Percentiles rank a stretch among this genome's conserved stretches.
Conservation (phyloP, 2,888 invertebrate species). For the Steinernema scapterisci region DNA sequence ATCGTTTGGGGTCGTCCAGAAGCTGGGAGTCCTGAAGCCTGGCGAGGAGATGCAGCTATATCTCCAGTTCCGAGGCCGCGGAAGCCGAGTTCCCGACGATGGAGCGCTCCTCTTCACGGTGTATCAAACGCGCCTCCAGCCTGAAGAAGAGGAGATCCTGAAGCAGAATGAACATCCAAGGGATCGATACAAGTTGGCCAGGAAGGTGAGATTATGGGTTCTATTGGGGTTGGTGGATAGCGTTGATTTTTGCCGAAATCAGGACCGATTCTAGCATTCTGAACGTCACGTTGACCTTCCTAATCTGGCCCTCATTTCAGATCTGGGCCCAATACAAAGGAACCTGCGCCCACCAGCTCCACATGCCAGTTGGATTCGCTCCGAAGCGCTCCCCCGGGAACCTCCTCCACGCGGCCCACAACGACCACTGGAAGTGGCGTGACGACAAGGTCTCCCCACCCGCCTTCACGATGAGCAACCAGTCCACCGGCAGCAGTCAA, state of each 20-base stretch:
- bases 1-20: not conserved
- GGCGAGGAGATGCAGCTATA: not conserved
- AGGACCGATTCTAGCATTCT: too few relatives aligned
- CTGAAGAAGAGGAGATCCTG: not conserved
- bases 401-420: not conserved
- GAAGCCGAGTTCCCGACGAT: slow-evolving; percentile 8
- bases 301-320: too few relatives aligned
- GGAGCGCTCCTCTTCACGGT: slow-evolving; percentile 4
- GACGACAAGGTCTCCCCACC: too few relatives aligned
- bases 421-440: not conserved
- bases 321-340: not conserved
- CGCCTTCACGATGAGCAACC: too few relatives aligned
- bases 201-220: not conserved
- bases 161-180: not conserved
- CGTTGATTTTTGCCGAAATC: too few relatives aligned
- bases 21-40: slow-evolving; percentile 1
- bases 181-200: not conserved
- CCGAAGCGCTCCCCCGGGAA: not conserved
- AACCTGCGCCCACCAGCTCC: not conserved
- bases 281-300: too few relatives aligned
- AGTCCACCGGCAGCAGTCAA: too few relatives aligned
- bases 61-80: slow-evolving; percentile 1
- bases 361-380: not conserved
- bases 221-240: not conserved
- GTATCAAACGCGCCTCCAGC: not conserved